A percentile compares a stretch with the other conserved stretches of the same genome.
phyloP scores from a whole-genome alignment of 2,113 vertebrate species.

The Galeopterus variegatus region DNA sequence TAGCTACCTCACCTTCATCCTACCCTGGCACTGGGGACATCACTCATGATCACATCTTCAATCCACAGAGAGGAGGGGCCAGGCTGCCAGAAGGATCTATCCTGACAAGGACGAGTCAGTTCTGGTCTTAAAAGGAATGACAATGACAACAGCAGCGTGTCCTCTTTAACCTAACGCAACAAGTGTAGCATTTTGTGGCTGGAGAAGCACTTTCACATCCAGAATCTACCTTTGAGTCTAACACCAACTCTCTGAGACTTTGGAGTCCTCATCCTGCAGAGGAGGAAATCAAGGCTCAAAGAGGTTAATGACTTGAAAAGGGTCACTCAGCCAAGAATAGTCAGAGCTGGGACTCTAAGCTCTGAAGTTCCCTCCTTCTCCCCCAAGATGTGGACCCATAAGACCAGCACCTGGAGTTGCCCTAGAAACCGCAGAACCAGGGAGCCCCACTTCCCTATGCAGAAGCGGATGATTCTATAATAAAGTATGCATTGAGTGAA shows the following conservation, averaged over 20 bases:
- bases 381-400: background rate
- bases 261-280: background rate
- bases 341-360: background rate
- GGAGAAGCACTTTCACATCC: background rate
- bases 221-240: background rate
- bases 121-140: background rate
- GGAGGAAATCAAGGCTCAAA: background rate
- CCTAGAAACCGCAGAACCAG: background rate
- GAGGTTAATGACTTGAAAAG: background rate
- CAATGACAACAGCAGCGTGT: background rate
- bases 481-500: background rate
- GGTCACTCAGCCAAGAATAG: background rate
- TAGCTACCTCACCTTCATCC: background rate
- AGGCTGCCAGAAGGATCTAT: background rate
- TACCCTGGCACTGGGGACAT: background rate
- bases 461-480: background rate
- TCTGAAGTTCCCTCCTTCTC: background rate
- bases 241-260: background rate
- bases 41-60: too few relatives aligned
- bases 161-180: background rate
- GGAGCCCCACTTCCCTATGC: background rate
- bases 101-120: background rate
- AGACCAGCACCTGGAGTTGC: background rate
- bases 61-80: background rate
- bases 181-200: background rate